Evolutionary conservation across 2,113 vertebrate species (phyloP).

Genomic region (Dolichallabes microphthalmus): DNA sequence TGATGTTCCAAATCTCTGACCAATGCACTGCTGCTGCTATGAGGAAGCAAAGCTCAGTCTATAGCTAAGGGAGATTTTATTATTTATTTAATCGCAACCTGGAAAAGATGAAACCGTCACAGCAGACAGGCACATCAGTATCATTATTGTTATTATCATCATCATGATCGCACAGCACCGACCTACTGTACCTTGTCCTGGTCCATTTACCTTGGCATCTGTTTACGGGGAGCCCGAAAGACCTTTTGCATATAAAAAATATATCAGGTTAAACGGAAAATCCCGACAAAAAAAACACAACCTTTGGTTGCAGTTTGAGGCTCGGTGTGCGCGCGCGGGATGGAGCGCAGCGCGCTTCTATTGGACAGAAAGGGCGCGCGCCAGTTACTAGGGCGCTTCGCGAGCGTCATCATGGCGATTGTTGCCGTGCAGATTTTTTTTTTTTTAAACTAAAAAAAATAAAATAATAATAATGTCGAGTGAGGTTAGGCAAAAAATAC

Average conservation of each 20-base stretch:
- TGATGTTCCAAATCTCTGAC: not conserved
- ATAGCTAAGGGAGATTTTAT: not conserved
- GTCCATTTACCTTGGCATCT: slow-evolving; percentile 49
- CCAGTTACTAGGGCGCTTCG: slow-evolving; percentile 55
- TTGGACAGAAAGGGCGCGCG: slow-evolving; percentile 56
- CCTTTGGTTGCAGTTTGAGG: slow-evolving; percentile 20
- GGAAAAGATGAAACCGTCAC: not conserved
- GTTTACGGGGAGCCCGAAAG: slow-evolving; percentile 22
- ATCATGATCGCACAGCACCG: slow-evolving; percentile 24
- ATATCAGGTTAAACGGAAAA: not conserved
- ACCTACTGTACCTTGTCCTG: slow-evolving; percentile 47
- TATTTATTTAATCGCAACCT: too few species aligned
- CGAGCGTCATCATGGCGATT: slow-evolving; percentile 51
- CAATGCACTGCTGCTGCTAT: not conserved
- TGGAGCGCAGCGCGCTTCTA: slow-evolving; percentile 44
- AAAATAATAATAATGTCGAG: not conserved
- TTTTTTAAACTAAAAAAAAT: not conserved
- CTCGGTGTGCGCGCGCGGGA: slow-evolving; percentile 1
- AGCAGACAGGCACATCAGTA: not conserved
- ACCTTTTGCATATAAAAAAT: not conserved
- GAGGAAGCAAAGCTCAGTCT: not conserved
- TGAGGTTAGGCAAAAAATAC: not conserved
- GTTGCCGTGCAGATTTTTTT: slow-evolving; percentile 58
- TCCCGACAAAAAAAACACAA: slow-evolving; percentile 11
- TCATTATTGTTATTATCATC: not conserved